Conservation (phyloP, 2,888 invertebrate species). For the Drosophila leonis region DNA sequence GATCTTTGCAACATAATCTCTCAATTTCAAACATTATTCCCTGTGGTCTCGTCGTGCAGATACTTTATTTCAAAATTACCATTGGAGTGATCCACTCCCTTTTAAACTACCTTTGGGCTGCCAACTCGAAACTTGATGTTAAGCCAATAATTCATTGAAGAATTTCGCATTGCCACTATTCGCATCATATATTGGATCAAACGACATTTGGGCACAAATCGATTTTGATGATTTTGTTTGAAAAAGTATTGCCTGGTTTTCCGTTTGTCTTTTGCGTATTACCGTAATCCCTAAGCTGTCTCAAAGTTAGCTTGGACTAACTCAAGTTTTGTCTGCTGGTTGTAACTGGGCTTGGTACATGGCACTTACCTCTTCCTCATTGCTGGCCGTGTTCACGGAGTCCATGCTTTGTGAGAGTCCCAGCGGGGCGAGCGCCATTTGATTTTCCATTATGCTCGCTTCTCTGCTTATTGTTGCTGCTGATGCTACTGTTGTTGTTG, state of each 20-base stretch:
- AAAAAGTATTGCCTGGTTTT: constrained; percentile 4
- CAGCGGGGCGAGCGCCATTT: constrained; percentile 89
- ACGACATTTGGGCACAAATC: constrained; percentile 25
- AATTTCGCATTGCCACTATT: neutral
- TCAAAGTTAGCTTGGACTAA: constrained; percentile 4
- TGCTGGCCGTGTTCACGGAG: constrained; percentile 97
- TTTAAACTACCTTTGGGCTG: neutral
- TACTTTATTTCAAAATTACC: neutral
- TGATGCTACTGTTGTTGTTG: constrained; percentile 61
- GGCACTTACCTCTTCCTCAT: constrained; percentile 97
- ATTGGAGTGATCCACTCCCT: neutral
- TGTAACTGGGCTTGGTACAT: constrained; percentile 9
- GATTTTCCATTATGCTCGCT: constrained; percentile 85
- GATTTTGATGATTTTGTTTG: constrained; percentile 38
- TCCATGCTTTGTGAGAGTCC: constrained; percentile 98
- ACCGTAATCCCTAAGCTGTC: constrained; percentile 50
- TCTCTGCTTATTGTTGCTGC: constrained; percentile 70
- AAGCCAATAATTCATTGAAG: neutral
- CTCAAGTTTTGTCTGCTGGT: neutral
- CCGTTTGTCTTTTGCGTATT: constrained; percentile 6
- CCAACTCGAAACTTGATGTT: neutral
- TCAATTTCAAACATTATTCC: neutral
- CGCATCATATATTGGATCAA: constrained; percentile 8
- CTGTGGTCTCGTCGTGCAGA: neutral
- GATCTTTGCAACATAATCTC: neutral